A percentile compares a stretch with the other conserved stretches of the same genome.
These are phyloP conservation scores for Tetragnatha versicolor DNA, from an alignment of 1,140 invertebrate species.

Conservation along the genomic window DNA sequence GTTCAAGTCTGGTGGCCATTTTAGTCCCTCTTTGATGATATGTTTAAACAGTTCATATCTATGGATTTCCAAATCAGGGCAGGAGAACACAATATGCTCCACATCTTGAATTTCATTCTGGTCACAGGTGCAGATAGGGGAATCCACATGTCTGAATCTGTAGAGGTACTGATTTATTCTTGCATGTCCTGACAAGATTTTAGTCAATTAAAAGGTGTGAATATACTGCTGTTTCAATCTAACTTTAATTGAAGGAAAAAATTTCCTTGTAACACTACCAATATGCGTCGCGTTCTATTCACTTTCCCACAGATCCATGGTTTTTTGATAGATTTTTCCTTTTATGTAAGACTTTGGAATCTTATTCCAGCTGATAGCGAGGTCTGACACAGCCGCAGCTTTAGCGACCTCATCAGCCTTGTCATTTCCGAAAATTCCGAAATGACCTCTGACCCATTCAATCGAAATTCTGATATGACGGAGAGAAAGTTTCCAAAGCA, in stretches of 20 bases:
- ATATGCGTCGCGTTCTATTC: neutral
- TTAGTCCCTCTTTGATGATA: neutral
- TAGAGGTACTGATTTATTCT: neutral
- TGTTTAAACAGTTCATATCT: neutral
- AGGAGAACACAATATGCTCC: neutral
- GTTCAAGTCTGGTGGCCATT: neutral
- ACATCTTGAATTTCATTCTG: neutral
- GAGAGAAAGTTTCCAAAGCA: neutral
- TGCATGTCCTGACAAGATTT: neutral
- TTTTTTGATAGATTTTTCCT: neutral
- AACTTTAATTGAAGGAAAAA: neutral
- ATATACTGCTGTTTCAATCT: neutral
- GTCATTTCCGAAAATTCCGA: too few relatives aligned
- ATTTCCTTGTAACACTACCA: neutral
- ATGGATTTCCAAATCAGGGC: neutral
- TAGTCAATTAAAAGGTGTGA: neutral
- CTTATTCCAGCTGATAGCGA: neutral
- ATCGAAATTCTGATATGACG: too few relatives aligned
- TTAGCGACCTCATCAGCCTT: neutral
- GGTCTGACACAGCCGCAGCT: neutral
- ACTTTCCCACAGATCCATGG: neutral
- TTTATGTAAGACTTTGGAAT: neutral
- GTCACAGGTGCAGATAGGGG: neutral
- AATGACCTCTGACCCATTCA: neutral
- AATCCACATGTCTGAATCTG: neutral